Evolutionary conservation across 2,888 invertebrate genomes (phyloP).

Genomic region (Busseola fusca): DNA sequence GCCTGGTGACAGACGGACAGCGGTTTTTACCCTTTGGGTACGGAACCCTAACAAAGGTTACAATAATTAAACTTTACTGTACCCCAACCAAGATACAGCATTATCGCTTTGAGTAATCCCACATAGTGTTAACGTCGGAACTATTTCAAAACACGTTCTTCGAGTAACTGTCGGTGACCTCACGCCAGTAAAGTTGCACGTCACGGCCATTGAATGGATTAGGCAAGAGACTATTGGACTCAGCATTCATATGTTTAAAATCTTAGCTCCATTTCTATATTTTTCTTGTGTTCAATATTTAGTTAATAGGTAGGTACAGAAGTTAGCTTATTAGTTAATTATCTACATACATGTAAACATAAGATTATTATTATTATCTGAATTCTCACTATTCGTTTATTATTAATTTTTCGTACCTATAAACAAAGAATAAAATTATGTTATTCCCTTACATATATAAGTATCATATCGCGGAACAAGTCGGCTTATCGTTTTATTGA

Average conservation of each 20-base stretch:
- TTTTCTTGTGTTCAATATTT: not conserved
- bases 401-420: not conserved
- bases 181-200: not conserved
- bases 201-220: conserved; percentile 40
- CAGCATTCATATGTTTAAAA: conserved; percentile 22
- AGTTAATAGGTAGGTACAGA: not conserved
- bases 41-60: too few relatives aligned
- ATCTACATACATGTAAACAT: not conserved
- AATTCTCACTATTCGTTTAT: not conserved
- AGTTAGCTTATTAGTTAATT: not conserved
- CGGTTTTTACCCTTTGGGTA: too few relatives aligned
- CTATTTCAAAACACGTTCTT: conserved; percentile 18
- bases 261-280: not conserved
- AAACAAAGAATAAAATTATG: conserved; percentile 4
- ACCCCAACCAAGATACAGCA: not conserved
- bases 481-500: conserved; percentile 23
- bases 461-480: conserved; percentile 13
- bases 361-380: not conserved
- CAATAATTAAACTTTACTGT: not conserved
- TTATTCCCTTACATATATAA: conserved; percentile 1
- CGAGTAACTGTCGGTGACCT: conserved; percentile 7
- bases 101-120: not conserved
- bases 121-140: not conserved
- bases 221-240: conserved; percentile 41
- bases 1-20: too few relatives aligned